Evolutionary conservation across 1,140 invertebrate genomes (phyloP).

Genomic region (Drosophila micromelanica): DNA sequence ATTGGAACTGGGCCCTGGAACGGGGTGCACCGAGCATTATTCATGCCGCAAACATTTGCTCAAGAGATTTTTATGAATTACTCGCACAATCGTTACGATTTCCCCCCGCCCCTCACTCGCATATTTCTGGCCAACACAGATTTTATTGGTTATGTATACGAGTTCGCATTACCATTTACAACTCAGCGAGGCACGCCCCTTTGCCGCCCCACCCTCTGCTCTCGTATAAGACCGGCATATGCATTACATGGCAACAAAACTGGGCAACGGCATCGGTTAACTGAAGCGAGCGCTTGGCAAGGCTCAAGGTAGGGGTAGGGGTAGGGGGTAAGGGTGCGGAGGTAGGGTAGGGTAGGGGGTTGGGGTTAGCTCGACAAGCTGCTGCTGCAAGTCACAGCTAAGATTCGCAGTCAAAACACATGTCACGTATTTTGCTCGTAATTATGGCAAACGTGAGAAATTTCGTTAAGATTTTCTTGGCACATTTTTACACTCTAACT

Average conservation of each 20-base stretch:
- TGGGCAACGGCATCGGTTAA: neutral
- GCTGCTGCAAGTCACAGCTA: slow-evolving; percentile 26
- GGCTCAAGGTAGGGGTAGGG: neutral
- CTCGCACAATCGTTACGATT: slow-evolving; percentile 37
- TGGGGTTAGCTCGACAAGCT: slow-evolving; percentile 26
- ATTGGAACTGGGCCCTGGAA: neutral
- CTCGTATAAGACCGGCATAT: neutral
- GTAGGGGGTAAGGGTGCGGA: neutral
- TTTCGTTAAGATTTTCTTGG: too few species aligned
- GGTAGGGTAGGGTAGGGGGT: neutral
- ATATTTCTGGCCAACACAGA: slow-evolving; percentile 59
- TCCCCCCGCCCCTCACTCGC: too few species aligned
- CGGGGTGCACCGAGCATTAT: slow-evolving; percentile 28
- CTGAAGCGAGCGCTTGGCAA: neutral
- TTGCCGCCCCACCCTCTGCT: neutral
- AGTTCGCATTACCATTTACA: slow-evolving; percentile 68
- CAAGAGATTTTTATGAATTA: slow-evolving; percentile 81
- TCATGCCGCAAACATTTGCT: slow-evolving; percentile 75
- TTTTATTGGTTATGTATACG: slow-evolving; percentile 59
- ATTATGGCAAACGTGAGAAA: too few species aligned
- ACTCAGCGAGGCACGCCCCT: slow-evolving; percentile 26
- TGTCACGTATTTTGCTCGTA: too few species aligned
- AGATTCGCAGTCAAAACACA: slow-evolving; percentile 80
- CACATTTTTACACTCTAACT: too few species aligned
- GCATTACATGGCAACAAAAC: slow-evolving; percentile 4